Evolutionary conservation across 1,140 invertebrate genomes (phyloP).

Genomic region (Copidosoma floridanum): DNA sequence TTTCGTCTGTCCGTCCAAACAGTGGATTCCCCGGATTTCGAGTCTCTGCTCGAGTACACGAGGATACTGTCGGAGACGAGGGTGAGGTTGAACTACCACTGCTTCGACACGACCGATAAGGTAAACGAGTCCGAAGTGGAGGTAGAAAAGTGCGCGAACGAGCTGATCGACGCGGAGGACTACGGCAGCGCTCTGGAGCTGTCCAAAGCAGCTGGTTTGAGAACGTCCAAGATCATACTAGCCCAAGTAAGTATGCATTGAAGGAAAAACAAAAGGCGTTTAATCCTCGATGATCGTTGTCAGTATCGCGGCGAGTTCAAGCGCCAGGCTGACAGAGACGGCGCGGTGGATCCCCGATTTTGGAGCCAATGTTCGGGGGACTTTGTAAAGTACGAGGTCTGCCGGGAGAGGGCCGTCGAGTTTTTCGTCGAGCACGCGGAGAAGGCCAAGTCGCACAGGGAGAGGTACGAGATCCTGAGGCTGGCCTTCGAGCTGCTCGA

Average conservation of each 20-base stretch:
- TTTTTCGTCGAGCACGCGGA: constrained; percentile 59
- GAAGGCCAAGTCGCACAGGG: constrained; percentile 48
- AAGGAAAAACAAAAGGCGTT: too few relatives aligned
- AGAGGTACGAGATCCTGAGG: constrained; percentile 48
- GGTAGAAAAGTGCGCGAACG: constrained; percentile 56
- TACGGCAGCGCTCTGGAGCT: constrained; percentile 61
- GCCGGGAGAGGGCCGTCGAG: constrained; percentile 55
- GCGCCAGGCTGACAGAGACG: constrained; percentile 37
- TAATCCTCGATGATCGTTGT: too few relatives aligned
- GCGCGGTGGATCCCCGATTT: constrained; percentile 53
- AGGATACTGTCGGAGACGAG: constrained; percentile 51
- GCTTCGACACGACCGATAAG: constrained; percentile 42
- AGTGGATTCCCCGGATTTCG: constrained; percentile 58
- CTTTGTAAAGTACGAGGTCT: constrained; percentile 59
- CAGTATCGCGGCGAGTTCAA: constrained; percentile 44
- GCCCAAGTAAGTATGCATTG: constrained; percentile 42
- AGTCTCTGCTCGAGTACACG: constrained; percentile 55
- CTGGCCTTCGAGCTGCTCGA: constrained; percentile 44
- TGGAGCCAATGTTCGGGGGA: constrained; percentile 60
- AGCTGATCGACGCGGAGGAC: constrained; percentile 53
- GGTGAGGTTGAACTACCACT: constrained; percentile 42
- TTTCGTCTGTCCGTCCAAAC: constrained; percentile 26
- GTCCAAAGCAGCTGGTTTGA: constrained; percentile 55
- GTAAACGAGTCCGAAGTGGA: constrained; percentile 38
- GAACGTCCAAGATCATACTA: constrained; percentile 44